Evolutionary conservation across 2,888 invertebrate species (phyloP), one percentile per base, ranked within the genome.

Genomic region (Cephus pygmeus): DNA sequence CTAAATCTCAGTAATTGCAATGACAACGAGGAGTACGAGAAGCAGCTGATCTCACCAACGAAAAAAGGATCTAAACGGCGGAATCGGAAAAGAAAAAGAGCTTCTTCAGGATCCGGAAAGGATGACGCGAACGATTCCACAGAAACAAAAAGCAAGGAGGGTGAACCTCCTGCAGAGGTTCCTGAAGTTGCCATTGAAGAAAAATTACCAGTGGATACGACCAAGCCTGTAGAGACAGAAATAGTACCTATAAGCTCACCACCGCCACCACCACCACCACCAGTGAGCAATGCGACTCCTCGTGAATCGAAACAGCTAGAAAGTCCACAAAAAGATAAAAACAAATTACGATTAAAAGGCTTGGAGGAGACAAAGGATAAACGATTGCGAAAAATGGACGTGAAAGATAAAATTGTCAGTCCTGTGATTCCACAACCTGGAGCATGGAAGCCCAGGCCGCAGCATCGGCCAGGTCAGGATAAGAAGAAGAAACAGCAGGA

Each of bases 381-480:
- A 76, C 84, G 91, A 68, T 77, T 91, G 82, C 93, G 96, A 75
- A 94, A 96, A 76, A 92, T 95, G 90, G 96, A 96, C 86, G 93
- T 94, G 0, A 94, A 96, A 92, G 97, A 97, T 90, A 97, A 97
- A 92, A 98, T 98, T 84, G 98, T 98, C 23, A 97, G 97, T 88
- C 98, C 97, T 0, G 98, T 97, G 68, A 96, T 97, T 79, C 97
- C 97, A 12, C 97, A 97, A 90, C 97, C 97, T 0, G 97, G 97
- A 3, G 95, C 96, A 0, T 96, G 96, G 96, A 96, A 96, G 91
- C 92, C 83, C 69, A 88, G 85, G 82, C 92, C 91, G 73, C 94
- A 91, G 69, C 93, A 91, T 83, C 93, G 93, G 80, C 92, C 91
- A 2, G 90, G 91, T 81, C 91, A 86, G 81, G 92, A 81, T 88